Evolutionary conservation across 2,888 invertebrate species (phyloP).

Genomic region (Thymelicus acteon): DNA sequence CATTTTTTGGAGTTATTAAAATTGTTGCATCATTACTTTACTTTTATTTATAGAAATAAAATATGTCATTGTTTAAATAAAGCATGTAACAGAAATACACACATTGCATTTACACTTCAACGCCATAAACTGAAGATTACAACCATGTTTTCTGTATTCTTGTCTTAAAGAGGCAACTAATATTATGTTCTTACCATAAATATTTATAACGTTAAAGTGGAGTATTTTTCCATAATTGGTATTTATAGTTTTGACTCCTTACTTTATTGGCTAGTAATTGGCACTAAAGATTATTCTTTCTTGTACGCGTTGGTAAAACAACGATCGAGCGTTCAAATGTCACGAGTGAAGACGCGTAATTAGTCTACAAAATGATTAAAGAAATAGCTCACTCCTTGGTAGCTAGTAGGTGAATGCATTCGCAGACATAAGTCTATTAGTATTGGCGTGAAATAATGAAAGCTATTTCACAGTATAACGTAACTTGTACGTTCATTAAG

Average conservation of each 20-base stretch:
- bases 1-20: too few species aligned
- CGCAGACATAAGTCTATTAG: constrained; percentile 67
- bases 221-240: constrained; percentile 33
- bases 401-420: constrained; percentile 45
- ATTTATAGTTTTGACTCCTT: constrained; percentile 25
- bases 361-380: constrained; percentile 38
- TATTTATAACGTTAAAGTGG: constrained; percentile 32
- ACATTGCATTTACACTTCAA: constrained; percentile 6
- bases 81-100: constrained; percentile 2
- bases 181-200: constrained; percentile 32
- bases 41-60: too few species aligned
- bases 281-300: constrained; percentile 12
- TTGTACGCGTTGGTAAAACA: constrained; percentile 9
- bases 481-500: constrained; percentile 80
- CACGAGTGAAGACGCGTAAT: constrained; percentile 25
- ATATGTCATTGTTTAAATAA: constrained; percentile 5
- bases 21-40: too few species aligned
- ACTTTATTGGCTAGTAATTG: constrained; percentile 25
- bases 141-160: constrained; percentile 16
- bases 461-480: constrained; percentile 74
- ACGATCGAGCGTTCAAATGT: constrained; percentile 13
- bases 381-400: constrained; percentile 32
- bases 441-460: constrained; percentile 77
- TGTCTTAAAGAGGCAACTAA: constrained; percentile 18
- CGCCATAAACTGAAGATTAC: constrained; percentile 24